Base-by-base conservation (phyloP, 2,113 vertebrate species). In the Psephotus haematonotus region DNA sequence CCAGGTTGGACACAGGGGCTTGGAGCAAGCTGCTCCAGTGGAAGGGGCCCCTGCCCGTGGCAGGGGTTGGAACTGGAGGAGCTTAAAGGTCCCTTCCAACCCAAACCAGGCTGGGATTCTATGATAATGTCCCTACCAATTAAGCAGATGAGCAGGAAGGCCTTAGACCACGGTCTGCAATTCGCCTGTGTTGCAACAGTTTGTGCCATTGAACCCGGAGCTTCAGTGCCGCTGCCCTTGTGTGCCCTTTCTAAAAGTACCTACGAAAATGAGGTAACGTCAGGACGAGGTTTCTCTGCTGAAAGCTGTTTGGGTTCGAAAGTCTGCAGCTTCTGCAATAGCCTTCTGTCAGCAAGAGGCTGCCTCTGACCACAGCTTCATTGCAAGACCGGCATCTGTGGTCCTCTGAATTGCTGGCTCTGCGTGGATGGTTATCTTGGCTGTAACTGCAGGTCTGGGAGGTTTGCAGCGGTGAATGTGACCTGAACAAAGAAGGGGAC, bases 211-310 rank as follows among this genome's bases (percentile, higher is more conserved):
- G 64, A 80, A 83, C 80, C 37, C 11, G 7, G 59, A 16, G 55
- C 23, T 20, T 35, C 49, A 65, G 37, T 8, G 12, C 59, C 15
- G 11, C 16, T 86, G 82, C 23, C 43, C 64, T 74, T 16, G 31
- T 37, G 16, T 81, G 76, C 35, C 80, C 88, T 89, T 89, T 78
- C 69, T 71, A 78, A 93, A 95, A 91, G 60, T 35, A 60, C 46
- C 83, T 64, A 3, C 1, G 4, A 78, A 68, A 81, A 6, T 0
- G 7, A 88, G 37, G 72, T 65, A 28, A 85, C 60, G 47, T 55
- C 41, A 70, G 82, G 88, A 59, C 39, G 53, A 6, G 13, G 6
- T 43, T 91, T 71, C 50, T 57, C 46, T 68, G 0, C 53, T 39
- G 72, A 41, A 82, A 93, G 29, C 62, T 80, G 28, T 60, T 43